A percentile compares a stretch with the other conserved stretches of the same genome.
phyloP scores from a whole-genome alignment of 2,888 invertebrate species.

The Eupithecia pulchellata region DNA sequence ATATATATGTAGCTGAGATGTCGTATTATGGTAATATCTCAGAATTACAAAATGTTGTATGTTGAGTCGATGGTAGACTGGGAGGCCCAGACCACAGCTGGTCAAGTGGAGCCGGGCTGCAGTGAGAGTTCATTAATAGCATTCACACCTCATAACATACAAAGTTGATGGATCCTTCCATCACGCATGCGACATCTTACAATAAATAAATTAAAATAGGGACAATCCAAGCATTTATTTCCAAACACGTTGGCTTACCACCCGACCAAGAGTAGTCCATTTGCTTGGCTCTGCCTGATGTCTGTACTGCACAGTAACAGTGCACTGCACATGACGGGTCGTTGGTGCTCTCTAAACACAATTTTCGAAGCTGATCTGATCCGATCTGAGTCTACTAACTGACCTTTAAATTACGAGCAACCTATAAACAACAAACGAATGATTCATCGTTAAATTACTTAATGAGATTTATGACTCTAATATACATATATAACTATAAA shows the following conservation, averaged over 20 bases:
- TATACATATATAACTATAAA: neutral
- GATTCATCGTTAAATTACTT: constrained; percentile 1
- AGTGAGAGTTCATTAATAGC: neutral
- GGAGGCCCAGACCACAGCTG: neutral
- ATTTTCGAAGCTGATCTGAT: neutral
- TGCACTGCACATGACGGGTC: neutral
- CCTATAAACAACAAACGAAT: neutral
- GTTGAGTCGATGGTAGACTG: neutral
- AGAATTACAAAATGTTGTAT: neutral
- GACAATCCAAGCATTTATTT: neutral
- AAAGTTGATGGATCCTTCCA: neutral
- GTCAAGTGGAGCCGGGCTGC: neutral
- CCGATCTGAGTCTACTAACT: neutral
- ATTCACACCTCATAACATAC: neutral
- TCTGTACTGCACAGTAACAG: no score
- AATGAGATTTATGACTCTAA: neutral
- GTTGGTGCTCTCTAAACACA: neutral
- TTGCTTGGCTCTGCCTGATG: neutral
- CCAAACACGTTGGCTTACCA: neutral
- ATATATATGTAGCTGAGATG: neutral
- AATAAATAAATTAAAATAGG: neutral
- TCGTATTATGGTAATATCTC: neutral
- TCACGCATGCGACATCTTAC: neutral
- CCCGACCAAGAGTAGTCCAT: neutral
- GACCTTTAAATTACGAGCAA: neutral